phyloP scores from a whole-genome alignment of 2,888 invertebrate species.

The Ormia ochracea region DNA sequence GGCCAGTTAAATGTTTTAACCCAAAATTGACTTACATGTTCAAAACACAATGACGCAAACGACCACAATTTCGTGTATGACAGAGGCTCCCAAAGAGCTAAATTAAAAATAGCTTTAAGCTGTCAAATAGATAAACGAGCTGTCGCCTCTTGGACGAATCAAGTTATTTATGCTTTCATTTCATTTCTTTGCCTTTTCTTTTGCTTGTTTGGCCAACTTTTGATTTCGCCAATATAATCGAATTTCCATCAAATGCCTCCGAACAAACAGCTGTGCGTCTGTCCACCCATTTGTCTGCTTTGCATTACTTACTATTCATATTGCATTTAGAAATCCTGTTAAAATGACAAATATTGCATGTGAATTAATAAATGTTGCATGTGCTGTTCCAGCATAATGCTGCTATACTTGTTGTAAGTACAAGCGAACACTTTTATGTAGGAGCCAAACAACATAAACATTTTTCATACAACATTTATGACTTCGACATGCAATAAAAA shows the following conservation, averaged over 20 bases:
- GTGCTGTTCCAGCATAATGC: not conserved
- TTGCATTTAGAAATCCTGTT: conserved; percentile 51
- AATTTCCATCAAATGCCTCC: conserved; percentile 28
- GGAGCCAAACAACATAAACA: conserved; percentile 28
- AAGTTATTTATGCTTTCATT: conserved; percentile 47
- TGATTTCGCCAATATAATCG: not conserved
- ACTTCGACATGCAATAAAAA: conserved; percentile 34
- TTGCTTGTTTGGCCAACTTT: not conserved
- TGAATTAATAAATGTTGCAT: conserved; percentile 42
- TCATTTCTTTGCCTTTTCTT: not conserved
- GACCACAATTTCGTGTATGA: not conserved
- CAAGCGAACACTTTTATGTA: conserved; percentile 30
- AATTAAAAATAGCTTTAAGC: conserved; percentile 51
- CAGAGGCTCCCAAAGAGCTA: conserved; percentile 19
- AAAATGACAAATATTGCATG: conserved; percentile 55
- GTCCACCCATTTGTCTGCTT: conserved; percentile 18
- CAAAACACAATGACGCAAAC: not conserved
- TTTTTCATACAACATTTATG: conserved; percentile 32
- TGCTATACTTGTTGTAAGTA: not conserved
- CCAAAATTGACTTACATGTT: conserved; percentile 32
- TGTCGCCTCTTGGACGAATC: conserved; percentile 57
- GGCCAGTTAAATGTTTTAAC: conserved; percentile 46
- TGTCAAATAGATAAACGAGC: conserved; percentile 60
- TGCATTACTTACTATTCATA: not conserved
- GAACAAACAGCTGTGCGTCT: conserved; percentile 10